Conservation (phyloP, 2,888 invertebrate species). For the Caenorhabditis angaria region DNA sequence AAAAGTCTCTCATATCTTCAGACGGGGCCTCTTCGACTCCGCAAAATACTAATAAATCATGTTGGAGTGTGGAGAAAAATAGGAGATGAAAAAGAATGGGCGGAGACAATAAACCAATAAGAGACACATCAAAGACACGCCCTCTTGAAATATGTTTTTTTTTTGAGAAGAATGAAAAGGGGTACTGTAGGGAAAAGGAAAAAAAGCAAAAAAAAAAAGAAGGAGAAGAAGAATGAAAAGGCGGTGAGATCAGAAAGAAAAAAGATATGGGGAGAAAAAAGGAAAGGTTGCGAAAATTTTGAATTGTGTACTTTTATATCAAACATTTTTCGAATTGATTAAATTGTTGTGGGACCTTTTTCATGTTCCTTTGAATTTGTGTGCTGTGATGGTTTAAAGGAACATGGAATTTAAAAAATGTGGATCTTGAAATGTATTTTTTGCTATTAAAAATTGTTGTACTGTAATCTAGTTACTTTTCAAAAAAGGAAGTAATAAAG, state of each 20-base stretch:
- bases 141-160: background rate
- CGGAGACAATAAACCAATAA: background rate
- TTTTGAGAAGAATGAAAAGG: background rate
- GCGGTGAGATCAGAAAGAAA: background rate
- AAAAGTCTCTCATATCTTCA: background rate
- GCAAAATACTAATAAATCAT: slow-evolving; percentile 16
- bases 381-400: too few species aligned
- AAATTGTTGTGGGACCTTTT: too few species aligned
- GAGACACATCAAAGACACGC: background rate
- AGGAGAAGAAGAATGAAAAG: background rate
- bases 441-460: too few species aligned
- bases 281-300: too few species aligned
- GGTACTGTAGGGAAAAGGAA: background rate
- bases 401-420: too few species aligned
- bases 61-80: slow-evolving; percentile 2
- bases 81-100: background rate
- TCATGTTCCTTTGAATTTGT: too few species aligned
- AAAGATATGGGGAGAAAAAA: too few species aligned
- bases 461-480: too few species aligned
- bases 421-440: background rate
- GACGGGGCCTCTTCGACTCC: background rate
- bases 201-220: background rate
- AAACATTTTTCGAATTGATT: too few species aligned
- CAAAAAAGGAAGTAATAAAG: too few species aligned
- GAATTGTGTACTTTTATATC: too few species aligned